A percentile compares a stretch with the other conserved stretches of the same genome.
These are phyloP conservation scores for Melanotaenia maccullochi DNA, from an alignment of 2,797 vertebrate species.

Conservation along the genomic window DNA sequence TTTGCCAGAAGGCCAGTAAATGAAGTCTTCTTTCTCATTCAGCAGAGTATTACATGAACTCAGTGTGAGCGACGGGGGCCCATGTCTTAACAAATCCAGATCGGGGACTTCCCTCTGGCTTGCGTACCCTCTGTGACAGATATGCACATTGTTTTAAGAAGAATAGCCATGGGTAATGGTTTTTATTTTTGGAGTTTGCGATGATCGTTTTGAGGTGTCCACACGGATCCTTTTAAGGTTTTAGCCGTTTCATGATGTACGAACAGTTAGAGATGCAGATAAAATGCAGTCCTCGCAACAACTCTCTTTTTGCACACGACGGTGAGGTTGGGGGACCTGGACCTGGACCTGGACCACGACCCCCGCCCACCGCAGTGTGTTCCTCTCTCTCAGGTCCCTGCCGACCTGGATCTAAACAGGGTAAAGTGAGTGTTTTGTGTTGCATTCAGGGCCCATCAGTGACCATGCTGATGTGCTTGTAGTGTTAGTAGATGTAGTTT, in stretches of 20 bases:
- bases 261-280: constrained; percentile 65
- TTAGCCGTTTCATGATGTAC: constrained; percentile 40
- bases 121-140: constrained; percentile 59
- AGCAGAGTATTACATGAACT: constrained; percentile 24
- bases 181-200: constrained; percentile 70
- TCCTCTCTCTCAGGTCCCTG: constrained; percentile 87
- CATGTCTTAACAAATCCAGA: constrained; percentile 13
- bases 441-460: constrained; percentile 88
- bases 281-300: constrained; percentile 70
- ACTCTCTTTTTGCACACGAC: constrained; percentile 73
- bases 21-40: background rate
- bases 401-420: constrained; percentile 92
- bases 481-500: constrained; percentile 84
- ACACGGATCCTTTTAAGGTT: constrained; percentile 44
- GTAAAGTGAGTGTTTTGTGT: constrained; percentile 94
- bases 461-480: constrained; percentile 88
- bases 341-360: constrained; percentile 45
- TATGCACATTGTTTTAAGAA: constrained; percentile 70
- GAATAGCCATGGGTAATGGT: constrained; percentile 67
- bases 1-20: background rate
- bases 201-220: constrained; percentile 70
- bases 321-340: constrained; percentile 67
- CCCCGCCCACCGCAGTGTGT: constrained; percentile 69
- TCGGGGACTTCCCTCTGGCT: constrained; percentile 33
- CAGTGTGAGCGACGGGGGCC: background rate